Base-by-base conservation (phyloP, 2,797 vertebrate species). In the Melopsittacus undulatus region DNA sequence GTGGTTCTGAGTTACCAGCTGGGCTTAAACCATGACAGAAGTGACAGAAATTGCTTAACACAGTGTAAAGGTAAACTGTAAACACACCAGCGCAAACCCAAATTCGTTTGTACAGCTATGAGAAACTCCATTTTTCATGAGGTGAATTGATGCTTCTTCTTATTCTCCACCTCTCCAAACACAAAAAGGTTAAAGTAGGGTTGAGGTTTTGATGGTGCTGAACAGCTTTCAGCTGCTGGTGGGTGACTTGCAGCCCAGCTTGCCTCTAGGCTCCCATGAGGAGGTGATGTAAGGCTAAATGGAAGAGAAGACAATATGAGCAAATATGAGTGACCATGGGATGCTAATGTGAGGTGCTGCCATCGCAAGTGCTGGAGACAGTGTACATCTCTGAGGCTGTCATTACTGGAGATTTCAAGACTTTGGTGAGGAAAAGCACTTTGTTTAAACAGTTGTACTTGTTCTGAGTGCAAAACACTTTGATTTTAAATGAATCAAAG, bases 401-500 rank as follows among this genome's bases (percentile, higher is more conserved):
- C 32, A 4, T n/a, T 51, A 26, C 9, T 34, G 13, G 11, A 2
- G 11, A 27, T 23, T 27, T 36, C 0, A 0, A 49, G 57, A 20
- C 13, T 91, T 30, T 13, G 54, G 54, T 30, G 52, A 66, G 76
- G 43, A 81, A 83, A 91, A 90, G 29, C 56, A 34, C 67, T 83
- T 63, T 46, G 29, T 57, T 84, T 45, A 62, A 93, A 87, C 83
- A 40, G 70, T 18, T 54, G 43, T 3, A 2, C 68, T 90, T 43
- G 74, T 38, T 92, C 43, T 14, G 61, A 90, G 56, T 29, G 52
- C 29, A 75, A 80, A 91, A 72, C 0, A 4, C 30, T 91, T 18
- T 43, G 73, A 67, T 72, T 75, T 90, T 93, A 81, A 91, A 86
- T 66, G 92, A 95, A 95, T 90, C 67, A 89, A 87, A 96, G 62